These are phyloP conservation scores for Thymallus thymallus DNA, from an alignment of 2,113 vertebrate species.

Conservation along the genomic window DNA sequence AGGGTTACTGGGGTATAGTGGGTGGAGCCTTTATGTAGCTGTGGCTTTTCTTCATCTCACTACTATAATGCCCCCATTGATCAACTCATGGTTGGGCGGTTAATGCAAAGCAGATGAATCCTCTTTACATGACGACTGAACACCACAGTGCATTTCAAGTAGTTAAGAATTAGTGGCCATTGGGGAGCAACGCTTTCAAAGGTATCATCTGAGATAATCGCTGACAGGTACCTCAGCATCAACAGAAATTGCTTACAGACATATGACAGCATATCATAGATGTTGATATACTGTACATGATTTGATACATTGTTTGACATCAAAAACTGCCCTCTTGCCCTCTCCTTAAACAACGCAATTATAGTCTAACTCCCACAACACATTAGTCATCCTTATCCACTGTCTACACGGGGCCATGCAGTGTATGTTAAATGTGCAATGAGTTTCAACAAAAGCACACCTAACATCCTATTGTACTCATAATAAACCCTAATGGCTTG, in stretches of 20 bases:
- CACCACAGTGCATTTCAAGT: slow-evolving; percentile 20
- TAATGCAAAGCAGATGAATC: slow-evolving; percentile 17
- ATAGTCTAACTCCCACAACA: background rate
- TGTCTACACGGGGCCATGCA: too few relatives aligned
- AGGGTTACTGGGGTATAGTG: background rate
- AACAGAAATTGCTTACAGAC: background rate
- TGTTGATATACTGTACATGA: background rate
- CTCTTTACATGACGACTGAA: slow-evolving; percentile 11
- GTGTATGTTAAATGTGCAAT: background rate
- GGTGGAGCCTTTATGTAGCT: background rate
- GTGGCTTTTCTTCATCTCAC: background rate
- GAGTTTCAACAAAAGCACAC: background rate
- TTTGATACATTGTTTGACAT: background rate
- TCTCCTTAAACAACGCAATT: background rate
- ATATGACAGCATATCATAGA: background rate
- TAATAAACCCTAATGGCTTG: background rate
- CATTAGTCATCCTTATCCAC: background rate
- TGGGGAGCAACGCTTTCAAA: background rate
- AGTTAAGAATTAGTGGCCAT: slow-evolving; percentile 10
- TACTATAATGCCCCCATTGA: slow-evolving; percentile 6
- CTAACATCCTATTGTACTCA: background rate
- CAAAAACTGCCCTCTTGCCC: slow-evolving; percentile 5
- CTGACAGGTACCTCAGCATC: background rate
- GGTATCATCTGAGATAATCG: background rate
- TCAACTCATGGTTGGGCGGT: background rate